Conservation (phyloP, 2,888 invertebrate genomes). For the Blera fallax region DNA sequence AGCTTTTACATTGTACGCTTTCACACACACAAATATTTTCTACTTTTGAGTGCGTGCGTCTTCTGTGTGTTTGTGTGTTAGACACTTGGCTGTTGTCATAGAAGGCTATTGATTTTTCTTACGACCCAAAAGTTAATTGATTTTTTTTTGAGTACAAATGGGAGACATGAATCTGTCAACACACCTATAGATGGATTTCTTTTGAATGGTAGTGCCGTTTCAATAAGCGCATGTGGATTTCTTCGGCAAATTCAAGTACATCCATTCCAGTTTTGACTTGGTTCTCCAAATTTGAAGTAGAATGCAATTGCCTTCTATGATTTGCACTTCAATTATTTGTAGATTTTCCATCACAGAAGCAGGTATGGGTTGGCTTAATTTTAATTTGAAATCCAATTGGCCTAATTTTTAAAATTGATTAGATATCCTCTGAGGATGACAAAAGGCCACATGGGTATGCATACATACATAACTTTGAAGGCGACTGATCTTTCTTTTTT, state of each 20-base stretch:
- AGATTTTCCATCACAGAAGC: background rate
- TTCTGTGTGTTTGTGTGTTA: constrained; percentile 29
- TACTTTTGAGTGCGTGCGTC: constrained; percentile 29
- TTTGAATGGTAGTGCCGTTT: constrained; percentile 30
- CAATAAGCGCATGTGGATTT: constrained; percentile 33
- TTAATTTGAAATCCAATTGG: constrained; percentile 56
- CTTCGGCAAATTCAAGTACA: constrained; percentile 35
- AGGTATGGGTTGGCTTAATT: constrained; percentile 19
- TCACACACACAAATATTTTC: constrained; percentile 19
- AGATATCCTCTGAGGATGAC: background rate
- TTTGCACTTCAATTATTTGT: constrained; percentile 21
- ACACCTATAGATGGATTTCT: constrained; percentile 9
- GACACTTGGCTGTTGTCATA: constrained; percentile 60
- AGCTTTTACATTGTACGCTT: constrained; percentile 50
- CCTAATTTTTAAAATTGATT: constrained; percentile 45
- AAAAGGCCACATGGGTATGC: background rate
- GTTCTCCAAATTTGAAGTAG: constrained; percentile 31
- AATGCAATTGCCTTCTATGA: constrained; percentile 21
- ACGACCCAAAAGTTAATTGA: constrained; percentile 54
- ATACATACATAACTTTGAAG: too few relatives aligned
- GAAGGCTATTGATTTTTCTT: constrained; percentile 64
- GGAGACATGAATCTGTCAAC: constrained; percentile 8
- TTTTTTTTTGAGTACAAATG: constrained; percentile 41
- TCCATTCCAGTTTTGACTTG: constrained; percentile 19
- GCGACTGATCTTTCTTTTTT: constrained; percentile 22